Conservation (phyloP, 2,797 vertebrate genomes). For the Sphenopsis melanotis region DNA sequence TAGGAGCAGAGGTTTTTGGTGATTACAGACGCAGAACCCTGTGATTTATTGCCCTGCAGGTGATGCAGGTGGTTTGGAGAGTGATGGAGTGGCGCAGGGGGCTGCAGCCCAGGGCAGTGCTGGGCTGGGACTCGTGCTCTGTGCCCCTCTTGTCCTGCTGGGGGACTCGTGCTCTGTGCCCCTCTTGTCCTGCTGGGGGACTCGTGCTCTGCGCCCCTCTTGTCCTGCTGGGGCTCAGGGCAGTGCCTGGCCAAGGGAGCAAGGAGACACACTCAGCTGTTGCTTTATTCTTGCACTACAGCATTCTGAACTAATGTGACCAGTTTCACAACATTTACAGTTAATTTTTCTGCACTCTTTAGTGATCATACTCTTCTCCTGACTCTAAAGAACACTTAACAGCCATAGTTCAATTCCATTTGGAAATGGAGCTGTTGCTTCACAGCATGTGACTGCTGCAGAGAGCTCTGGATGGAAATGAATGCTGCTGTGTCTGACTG, state of each 20-base stretch:
- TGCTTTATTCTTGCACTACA: background rate
- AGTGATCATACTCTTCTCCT: background rate
- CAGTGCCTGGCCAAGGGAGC: background rate
- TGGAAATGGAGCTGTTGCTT: background rate
- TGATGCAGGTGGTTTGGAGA: background rate
- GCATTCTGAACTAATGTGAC: background rate
- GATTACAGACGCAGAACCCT: background rate
- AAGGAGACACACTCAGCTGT: background rate
- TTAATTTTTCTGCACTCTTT: background rate
- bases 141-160: background rate
- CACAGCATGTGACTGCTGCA: background rate
- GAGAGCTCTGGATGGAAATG: conserved; percentile 3
- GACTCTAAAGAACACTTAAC: background rate
- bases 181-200: background rate
- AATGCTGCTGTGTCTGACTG: background rate
- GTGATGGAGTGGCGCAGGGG: background rate
- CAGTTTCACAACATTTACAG: background rate
- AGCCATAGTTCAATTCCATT: background rate
- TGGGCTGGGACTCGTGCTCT: no score
- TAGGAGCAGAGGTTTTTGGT: background rate
- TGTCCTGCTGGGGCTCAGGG: rapidly evolving
- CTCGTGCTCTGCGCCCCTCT: no score
- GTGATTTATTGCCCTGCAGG: rapidly evolving
- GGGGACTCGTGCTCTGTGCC: background rate
- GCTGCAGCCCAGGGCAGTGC: background rate